Percentiles rank a stretch among this genome's conserved stretches.
Evolutionary conservation across 2,113 vertebrate species (phyloP).

Genomic region (Siniperca chuatsi): DNA sequence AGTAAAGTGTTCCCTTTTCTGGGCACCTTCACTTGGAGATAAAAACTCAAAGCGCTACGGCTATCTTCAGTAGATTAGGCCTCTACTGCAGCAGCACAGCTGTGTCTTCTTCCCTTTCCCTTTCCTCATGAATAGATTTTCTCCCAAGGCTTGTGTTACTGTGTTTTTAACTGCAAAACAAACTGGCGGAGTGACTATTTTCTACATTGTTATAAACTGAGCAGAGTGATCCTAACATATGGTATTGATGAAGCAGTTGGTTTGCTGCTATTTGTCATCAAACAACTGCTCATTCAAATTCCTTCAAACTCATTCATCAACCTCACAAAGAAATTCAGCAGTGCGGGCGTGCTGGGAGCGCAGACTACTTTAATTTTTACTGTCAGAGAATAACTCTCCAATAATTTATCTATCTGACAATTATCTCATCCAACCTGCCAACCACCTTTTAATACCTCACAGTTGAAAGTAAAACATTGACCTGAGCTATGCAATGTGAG

Average conservation of each 20-base stretch:
- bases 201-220: background rate
- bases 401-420: conserved; percentile 2
- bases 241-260: background rate
- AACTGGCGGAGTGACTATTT: background rate
- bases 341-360: conserved; percentile 2
- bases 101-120: conserved; percentile 13
- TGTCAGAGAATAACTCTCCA: background rate
- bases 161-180: background rate
- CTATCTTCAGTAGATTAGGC: conserved; percentile 6
- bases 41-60: background rate
- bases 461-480: conserved; percentile 59
- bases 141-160: background rate
- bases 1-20: conserved; percentile 4
- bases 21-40: conserved; percentile 2
- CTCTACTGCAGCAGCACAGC: background rate
- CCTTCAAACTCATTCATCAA: conserved; percentile 40
- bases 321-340: conserved; percentile 3
- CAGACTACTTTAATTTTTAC: background rate
- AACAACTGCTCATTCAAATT: conserved; percentile 44
- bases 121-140: background rate
- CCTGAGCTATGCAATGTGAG: conserved; percentile 24
- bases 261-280: conserved; percentile 33
- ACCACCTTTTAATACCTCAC: conserved; percentile 7
- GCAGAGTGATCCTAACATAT: background rate
- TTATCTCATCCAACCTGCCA: background rate